Evolutionary conservation across 2,797 vertebrate genomes (phyloP).

Genomic region (Coracias cyanogaster): DNA sequence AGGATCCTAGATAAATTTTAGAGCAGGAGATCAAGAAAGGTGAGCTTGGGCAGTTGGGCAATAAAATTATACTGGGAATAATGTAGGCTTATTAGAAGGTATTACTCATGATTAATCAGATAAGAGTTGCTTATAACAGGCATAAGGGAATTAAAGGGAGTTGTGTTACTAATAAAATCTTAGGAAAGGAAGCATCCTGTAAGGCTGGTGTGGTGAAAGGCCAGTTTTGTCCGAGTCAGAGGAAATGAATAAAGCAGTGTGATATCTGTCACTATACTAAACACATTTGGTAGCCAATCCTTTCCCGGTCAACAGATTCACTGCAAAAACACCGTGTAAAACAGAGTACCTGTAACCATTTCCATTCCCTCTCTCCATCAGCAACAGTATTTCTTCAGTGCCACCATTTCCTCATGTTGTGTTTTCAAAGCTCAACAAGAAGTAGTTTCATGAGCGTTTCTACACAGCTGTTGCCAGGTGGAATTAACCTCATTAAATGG

Average conservation of each 20-base stretch:
- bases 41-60: background rate
- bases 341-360: background rate
- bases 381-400: background rate
- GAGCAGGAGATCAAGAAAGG: background rate
- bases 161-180: background rate
- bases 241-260: background rate
- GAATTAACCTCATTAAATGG: background rate
- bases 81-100: conserved; percentile 3
- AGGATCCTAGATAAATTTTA: conserved; percentile 18
- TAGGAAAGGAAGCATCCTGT: background rate
- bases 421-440: background rate
- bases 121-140: conserved; percentile 60
- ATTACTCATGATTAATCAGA: conserved; percentile 42
- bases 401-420: background rate
- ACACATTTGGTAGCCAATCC: background rate
- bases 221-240: conserved; percentile 50
- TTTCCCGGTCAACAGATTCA: background rate
- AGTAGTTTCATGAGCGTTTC: background rate
- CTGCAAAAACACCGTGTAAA: background rate
- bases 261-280: background rate
- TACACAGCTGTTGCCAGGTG: background rate
- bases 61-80: conserved; percentile 36
- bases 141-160: conserved; percentile 20
- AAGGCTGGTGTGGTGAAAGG: conserved; percentile 34
- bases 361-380: background rate